phyloP scores from a whole-genome alignment of 2,888 invertebrate genomes.

The Bruchidius siliquastri region DNA sequence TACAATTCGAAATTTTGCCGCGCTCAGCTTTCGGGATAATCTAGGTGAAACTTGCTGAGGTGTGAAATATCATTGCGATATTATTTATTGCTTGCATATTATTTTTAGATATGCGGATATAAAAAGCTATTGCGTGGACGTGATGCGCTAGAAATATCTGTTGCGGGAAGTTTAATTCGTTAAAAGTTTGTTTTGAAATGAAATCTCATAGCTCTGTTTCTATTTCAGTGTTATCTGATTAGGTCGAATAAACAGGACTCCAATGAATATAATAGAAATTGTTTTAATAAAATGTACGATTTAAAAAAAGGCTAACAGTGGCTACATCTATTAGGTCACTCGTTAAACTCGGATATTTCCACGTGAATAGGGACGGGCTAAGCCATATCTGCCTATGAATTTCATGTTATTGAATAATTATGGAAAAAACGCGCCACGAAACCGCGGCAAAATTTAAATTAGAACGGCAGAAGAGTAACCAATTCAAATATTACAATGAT shows the following conservation, averaged over 20 bases:
- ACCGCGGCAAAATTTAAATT: no score
- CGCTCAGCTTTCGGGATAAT: constrained; percentile 4
- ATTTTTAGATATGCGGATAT: background rate
- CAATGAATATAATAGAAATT: no score
- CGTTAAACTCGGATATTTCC: background rate
- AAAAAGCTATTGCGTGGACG: background rate
- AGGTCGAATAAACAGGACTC: no score
- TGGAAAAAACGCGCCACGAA: no score
- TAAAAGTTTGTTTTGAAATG: background rate
- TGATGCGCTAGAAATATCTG: background rate
- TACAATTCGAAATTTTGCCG: constrained; percentile 29
- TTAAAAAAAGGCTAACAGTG: no score
- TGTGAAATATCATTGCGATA: background rate
- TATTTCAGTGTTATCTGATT: no score
- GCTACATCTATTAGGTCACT: background rate
- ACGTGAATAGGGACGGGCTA: background rate
- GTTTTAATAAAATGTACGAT: no score
- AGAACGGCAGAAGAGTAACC: no score
- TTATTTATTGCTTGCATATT: background rate
- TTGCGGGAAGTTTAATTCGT: background rate
- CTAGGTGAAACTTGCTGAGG: background rate
- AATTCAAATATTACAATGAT: no score
- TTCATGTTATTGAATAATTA: no score
- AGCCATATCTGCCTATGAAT: background rate
- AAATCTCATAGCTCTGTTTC: no score